Percentiles rank a stretch among this genome's conserved stretches.
Evolutionary conservation across 1,140 invertebrate genomes (phyloP).

Genomic region (Pogonomyrmex californicus): DNA sequence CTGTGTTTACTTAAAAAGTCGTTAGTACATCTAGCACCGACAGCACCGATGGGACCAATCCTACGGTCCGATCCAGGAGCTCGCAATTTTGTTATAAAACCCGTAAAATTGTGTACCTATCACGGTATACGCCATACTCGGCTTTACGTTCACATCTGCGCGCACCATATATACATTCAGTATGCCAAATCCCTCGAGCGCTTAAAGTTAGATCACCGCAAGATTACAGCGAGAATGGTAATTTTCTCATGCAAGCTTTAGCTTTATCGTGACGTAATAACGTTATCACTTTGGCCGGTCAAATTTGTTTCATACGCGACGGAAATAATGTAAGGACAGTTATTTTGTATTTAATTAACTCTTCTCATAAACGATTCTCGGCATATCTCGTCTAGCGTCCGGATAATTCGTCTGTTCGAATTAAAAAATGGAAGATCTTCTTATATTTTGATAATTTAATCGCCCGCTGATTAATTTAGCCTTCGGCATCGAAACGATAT

Average conservation of each 20-base stretch:
- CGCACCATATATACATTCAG: slow-evolving; percentile 19
- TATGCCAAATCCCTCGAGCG: slow-evolving; percentile 9
- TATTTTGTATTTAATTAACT: neutral
- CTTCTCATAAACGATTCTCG: neutral
- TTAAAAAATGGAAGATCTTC: neutral
- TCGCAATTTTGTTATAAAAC: slow-evolving; percentile 46
- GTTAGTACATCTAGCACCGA: neutral
- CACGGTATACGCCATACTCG: neutral
- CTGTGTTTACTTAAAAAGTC: slow-evolving; percentile 4
- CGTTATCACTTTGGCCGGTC: neutral
- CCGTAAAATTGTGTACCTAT: slow-evolving; percentile 16
- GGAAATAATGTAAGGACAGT: neutral
- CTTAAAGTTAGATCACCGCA: slow-evolving; percentile 57
- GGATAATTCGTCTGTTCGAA: neutral
- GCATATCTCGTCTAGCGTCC: neutral
- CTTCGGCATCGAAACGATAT: neutral
- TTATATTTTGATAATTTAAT: neutral
- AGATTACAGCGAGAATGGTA: slow-evolving; percentile 51
- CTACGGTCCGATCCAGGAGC: neutral
- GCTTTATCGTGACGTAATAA: slow-evolving; percentile 34
- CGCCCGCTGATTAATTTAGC: neutral
- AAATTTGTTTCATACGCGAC: slow-evolving; percentile 3
- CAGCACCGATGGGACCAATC: neutral
- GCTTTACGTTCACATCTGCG: neutral
- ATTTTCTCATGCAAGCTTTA: slow-evolving; percentile 47